A percentile compares a stretch with the other conserved stretches of the same genome.
Conservation (phyloP, 2,888 invertebrate genomes). For the Drosophila niveifrons region DNA sequence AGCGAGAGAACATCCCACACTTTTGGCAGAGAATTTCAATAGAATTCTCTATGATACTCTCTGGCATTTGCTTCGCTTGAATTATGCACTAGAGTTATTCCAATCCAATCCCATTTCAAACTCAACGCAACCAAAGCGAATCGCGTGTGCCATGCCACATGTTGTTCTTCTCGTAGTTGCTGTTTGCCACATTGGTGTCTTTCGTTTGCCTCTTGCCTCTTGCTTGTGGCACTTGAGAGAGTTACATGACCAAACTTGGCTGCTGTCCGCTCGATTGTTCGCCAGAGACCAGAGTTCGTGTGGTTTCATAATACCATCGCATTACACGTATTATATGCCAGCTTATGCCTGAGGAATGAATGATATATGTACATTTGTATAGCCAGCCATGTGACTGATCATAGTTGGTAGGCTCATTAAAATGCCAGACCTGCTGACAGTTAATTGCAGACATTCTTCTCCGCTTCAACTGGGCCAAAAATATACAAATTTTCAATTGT, state of each 20-base stretch:
- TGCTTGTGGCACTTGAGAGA: constrained; percentile 40
- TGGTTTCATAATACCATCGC: constrained; percentile 66
- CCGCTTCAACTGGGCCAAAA: neutral
- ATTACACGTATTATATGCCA: constrained; percentile 44
- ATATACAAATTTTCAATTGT: neutral
- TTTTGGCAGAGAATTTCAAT: constrained; percentile 50
- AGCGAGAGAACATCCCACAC: neutral
- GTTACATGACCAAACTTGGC: constrained; percentile 48
- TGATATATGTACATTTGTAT: neutral
- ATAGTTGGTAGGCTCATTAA: constrained; percentile 50
- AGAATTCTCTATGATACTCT: constrained; percentile 33
- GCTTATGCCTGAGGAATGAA: constrained; percentile 1
- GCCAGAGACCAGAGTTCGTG: constrained; percentile 54
- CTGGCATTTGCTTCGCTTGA: constrained; percentile 33
- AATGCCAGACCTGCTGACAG: constrained; percentile 56
- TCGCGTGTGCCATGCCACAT: constrained; percentile 32
- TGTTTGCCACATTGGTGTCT: constrained; percentile 32
- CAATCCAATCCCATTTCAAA: constrained; percentile 8
- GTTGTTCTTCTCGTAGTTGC: constrained; percentile 14
- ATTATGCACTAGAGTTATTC: constrained; percentile 11
- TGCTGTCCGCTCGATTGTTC: constrained; percentile 16
- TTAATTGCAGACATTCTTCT: constrained; percentile 32
- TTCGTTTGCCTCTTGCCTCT: constrained; percentile 6
- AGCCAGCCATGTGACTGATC: constrained; percentile 49
- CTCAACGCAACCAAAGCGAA: constrained; percentile 11